Conservation (phyloP, 2,797 vertebrate species). For the Phalanger gymnotis region DNA sequence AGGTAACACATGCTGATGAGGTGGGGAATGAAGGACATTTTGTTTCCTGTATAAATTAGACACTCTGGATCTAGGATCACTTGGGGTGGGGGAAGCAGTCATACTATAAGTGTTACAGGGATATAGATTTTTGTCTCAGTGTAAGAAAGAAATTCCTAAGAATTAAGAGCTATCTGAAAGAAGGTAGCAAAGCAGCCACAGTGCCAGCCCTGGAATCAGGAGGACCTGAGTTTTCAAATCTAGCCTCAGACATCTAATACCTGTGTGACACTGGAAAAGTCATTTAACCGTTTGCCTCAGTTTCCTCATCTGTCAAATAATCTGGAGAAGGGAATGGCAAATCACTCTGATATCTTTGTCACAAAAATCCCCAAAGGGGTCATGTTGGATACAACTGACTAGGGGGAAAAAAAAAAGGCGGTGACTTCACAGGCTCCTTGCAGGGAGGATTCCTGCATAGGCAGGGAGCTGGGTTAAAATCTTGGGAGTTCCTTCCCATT, state of each 20-base stretch:
- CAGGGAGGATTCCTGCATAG: neutral
- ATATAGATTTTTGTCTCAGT: neutral
- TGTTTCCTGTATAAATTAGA: neutral
- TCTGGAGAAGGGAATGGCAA: neutral
- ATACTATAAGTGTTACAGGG: neutral
- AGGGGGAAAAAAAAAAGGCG: neutral
- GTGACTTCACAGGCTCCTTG: neutral
- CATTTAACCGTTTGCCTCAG: neutral
- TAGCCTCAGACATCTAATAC: neutral
- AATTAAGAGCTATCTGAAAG: neutral
- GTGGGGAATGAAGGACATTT: rapidly evolving
- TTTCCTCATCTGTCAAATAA: neutral
- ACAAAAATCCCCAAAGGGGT: neutral
- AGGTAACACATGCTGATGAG: neutral
- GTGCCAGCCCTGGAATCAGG: neutral
- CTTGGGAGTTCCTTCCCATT: neutral
- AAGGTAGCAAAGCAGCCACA: neutral
- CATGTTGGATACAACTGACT: neutral
- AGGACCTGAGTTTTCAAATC: neutral
- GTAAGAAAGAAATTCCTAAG: neutral
- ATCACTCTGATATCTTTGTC: neutral
- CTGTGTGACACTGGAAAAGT: neutral
- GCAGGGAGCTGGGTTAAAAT: neutral
- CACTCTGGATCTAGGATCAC: neutral
- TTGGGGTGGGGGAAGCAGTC: neutral